Evolutionary conservation across 30 jellyfish, hydroid and myxozoan genomes (phyloP).

Genomic region (Mastigias papua): DNA sequence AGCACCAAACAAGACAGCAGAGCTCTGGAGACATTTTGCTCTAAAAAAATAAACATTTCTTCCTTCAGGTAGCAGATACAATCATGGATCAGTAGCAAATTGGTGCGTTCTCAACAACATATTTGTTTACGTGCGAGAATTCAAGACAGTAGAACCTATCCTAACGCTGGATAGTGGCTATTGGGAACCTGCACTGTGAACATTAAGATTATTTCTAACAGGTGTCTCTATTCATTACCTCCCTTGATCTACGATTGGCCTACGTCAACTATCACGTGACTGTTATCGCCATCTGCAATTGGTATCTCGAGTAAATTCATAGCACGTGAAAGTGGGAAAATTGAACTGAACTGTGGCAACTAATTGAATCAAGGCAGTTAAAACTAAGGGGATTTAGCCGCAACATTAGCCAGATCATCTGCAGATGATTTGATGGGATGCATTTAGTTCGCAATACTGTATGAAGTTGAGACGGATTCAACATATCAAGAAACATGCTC

Average conservation of each 20-base stretch:
- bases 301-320: not conserved
- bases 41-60: not conserved
- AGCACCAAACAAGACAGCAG: not conserved
- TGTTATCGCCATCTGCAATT: slow-evolving; percentile 21
- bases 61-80: not conserved
- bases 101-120: slow-evolving; percentile 2
- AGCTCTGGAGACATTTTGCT: not conserved
- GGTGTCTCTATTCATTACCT: slow-evolving; percentile 43
- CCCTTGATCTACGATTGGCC: slow-evolving; percentile 42
- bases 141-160: slow-evolving; percentile 20
- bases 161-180: slow-evolving; percentile 22
- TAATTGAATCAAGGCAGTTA: not conserved
- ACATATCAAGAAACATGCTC: not conserved
- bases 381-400: not conserved
- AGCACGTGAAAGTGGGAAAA: slow-evolving; percentile 3
- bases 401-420: not conserved
- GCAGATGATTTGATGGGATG: not conserved
- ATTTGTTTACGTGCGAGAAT: not conserved
- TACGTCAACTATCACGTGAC: slow-evolving; percentile 27
- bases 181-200: slow-evolving; percentile 31
- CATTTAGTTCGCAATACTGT: not conserved
- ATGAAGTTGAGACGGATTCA: not conserved
- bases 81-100: too few relatives aligned
- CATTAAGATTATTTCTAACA: slow-evolving; percentile 26
- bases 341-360: not conserved